These are phyloP conservation scores for Pipistrellus pygmaeus DNA, from an alignment of 2,797 vertebrate genomes.

Conservation along the genomic window DNA sequence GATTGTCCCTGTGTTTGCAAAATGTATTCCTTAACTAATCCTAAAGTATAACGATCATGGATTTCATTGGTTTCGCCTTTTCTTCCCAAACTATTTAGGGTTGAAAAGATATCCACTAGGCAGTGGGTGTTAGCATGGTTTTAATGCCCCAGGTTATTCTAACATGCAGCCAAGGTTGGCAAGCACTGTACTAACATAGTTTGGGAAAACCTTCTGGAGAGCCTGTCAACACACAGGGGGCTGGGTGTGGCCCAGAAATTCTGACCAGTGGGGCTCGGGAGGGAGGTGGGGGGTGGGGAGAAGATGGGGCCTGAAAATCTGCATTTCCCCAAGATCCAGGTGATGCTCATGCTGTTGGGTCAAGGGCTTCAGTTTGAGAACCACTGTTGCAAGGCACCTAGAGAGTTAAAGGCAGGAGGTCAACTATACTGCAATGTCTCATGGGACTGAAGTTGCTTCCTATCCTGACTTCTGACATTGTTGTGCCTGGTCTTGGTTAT, in stretches of 20 bases:
- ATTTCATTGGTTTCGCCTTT: background rate
- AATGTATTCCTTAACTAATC: background rate
- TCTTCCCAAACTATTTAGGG: background rate
- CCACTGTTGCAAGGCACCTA: background rate
- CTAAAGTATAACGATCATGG: background rate
- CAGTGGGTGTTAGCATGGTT: background rate
- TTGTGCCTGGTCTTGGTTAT: background rate
- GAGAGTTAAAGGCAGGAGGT: background rate
- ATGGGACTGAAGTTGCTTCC: background rate
- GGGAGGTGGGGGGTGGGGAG: rapidly evolving
- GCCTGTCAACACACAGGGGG: rapidly evolving
- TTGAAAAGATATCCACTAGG: background rate
- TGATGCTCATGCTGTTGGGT: background rate
- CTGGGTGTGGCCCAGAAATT: background rate
- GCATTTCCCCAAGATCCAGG: background rate
- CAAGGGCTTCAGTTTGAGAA: background rate
- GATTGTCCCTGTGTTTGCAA: background rate
- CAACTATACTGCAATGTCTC: background rate
- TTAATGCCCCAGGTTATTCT: too few relatives aligned
- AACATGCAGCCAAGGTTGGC: background rate
- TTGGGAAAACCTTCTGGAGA: background rate
- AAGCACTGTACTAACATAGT: background rate
- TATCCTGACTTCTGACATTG: background rate
- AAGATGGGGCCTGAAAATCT: background rate
- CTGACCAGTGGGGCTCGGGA: background rate